Conservation (phyloP, 2,888 invertebrate genomes). For the Erebia ligea region DNA sequence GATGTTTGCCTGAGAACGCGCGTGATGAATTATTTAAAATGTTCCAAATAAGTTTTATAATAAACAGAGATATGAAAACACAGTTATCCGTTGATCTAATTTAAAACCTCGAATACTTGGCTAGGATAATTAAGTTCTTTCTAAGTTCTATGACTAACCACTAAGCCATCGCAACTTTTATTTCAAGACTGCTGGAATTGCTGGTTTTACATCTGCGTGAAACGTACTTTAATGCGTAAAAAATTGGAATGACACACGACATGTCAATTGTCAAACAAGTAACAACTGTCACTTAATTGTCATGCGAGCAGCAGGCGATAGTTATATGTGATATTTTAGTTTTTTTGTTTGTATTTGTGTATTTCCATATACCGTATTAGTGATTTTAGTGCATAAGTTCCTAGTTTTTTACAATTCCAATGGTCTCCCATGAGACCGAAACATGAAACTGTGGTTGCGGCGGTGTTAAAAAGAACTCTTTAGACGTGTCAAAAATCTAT, state of each 20-base stretch:
- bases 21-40: conserved; percentile 10
- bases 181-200: too few species aligned
- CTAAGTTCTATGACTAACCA: not conserved
- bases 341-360: conserved; percentile 68
- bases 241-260: conserved; percentile 49
- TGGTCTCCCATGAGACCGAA: conserved; percentile 62
- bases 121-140: too few species aligned
- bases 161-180: not conserved
- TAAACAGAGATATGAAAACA: too few species aligned
- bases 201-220: conserved; percentile 42
- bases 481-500: conserved; percentile 78
- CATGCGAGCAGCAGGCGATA: conserved; percentile 55
- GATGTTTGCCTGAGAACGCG: conserved; percentile 2
- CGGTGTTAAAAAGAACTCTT: conserved; percentile 58
- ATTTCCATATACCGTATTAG: conserved; percentile 64
- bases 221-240: conserved; percentile 66
- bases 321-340: conserved; percentile 73
- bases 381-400: conserved; percentile 66
- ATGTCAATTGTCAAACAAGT: conserved; percentile 43
- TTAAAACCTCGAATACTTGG: too few species aligned
- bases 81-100: too few species aligned
- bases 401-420: conserved; percentile 53
- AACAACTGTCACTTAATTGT: conserved; percentile 54
- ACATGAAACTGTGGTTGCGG: conserved; percentile 53
- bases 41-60: not conserved